phyloP scores from a whole-genome alignment of 1,140 invertebrate species.

The Tetramorium simillimum region DNA sequence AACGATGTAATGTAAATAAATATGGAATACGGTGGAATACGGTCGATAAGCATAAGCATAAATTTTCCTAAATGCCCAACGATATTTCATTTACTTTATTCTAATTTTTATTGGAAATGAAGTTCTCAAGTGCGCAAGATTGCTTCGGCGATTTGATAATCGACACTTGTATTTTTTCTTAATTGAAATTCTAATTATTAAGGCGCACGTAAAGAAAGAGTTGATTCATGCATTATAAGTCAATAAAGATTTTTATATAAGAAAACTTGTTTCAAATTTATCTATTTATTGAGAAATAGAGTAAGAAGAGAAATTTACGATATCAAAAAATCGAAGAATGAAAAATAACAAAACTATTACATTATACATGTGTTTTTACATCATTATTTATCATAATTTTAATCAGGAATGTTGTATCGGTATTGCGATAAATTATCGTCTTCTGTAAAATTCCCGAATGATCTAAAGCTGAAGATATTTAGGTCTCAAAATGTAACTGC shows the following conservation, averaged over 20 bases:
- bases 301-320: background rate
- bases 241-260: background rate
- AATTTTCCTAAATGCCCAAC: background rate
- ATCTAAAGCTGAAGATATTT: conserved; percentile 31
- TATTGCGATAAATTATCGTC: background rate
- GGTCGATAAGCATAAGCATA: background rate
- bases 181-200: background rate
- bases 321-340: background rate
- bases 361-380: background rate
- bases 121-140: background rate
- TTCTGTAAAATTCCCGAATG: conserved; percentile 8
- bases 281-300: background rate
- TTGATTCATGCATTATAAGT: background rate
- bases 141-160: background rate
- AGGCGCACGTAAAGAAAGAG: background rate
- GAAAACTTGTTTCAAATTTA: background rate
- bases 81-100: background rate
- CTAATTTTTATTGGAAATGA: conserved; percentile 10
- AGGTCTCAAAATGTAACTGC: background rate
- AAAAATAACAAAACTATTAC: background rate
- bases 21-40: background rate
- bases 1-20: background rate
- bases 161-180: background rate
- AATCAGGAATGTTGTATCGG: background rate
- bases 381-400: background rate